These are phyloP conservation scores for Enoplosus armatus DNA, from an alignment of 2,797 vertebrate genomes.

Conservation along the genomic window DNA sequence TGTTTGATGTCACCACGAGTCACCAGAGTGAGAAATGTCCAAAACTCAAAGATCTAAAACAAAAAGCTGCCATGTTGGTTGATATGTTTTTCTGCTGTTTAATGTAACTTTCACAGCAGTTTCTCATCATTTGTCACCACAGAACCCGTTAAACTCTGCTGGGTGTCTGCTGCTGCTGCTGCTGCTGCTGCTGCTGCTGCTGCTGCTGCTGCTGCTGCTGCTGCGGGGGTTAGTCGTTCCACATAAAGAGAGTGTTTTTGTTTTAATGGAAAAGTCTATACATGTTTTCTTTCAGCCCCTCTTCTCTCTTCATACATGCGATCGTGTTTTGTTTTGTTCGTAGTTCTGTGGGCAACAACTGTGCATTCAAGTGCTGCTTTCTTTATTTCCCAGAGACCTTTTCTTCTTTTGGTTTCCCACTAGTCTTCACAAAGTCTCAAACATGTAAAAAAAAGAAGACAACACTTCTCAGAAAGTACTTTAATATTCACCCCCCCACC, in stretches of 20 bases:
- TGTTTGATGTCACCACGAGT: neutral
- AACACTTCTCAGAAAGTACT: slow-evolving; percentile 52
- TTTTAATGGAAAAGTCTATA: neutral
- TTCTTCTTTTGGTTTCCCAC: slow-evolving; percentile 9
- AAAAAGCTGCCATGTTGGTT: neutral
- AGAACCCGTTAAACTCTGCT: neutral
- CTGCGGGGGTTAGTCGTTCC: slow-evolving; percentile 2
- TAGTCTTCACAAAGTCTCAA: slow-evolving; percentile 31
- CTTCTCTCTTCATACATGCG: neutral
- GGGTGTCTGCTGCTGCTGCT: slow-evolving; percentile 17
- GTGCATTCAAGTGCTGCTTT: slow-evolving; percentile 81
- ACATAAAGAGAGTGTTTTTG: neutral
- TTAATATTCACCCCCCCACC: slow-evolving; percentile 20
- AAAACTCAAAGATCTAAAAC: neutral
- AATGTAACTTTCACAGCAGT: neutral
- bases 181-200: slow-evolving; percentile 27
- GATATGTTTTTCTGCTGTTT: neutral
- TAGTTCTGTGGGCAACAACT: slow-evolving; percentile 87
- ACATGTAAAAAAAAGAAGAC: slow-evolving; percentile 24
- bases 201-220: neutral
- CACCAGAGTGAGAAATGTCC: neutral
- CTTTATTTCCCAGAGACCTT: slow-evolving; percentile 49
- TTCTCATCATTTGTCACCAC: neutral
- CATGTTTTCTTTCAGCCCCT: neutral
- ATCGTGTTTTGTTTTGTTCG: neutral